Base-by-base conservation (phyloP, 2,888 invertebrate species). In the Meta bourneti region DNA sequence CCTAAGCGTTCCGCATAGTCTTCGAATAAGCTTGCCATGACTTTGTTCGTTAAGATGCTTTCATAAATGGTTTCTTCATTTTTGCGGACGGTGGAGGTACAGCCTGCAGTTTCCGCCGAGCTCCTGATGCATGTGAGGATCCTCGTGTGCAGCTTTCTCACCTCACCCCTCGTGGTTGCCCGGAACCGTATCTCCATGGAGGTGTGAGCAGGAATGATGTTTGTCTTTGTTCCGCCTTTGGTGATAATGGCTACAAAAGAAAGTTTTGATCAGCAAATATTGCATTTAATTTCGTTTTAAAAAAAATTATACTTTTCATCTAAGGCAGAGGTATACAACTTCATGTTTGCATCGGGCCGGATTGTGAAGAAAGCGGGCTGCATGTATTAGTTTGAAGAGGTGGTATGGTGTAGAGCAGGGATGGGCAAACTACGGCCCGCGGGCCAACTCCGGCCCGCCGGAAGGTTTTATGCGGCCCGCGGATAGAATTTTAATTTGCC, bases 141-240 rank as follows among this genome's bases (percentile, higher is more conserved):
- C 78, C 94, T 94, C 13, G 89, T 75, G 48, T 91, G 93, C 9
- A 95, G 91, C 8, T 86, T 61, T 0, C 93, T 89, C 83, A 94
- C 90, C 75, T 95, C 94, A 2, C 87, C 70, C 48, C 93, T 93
- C 1, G 93, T 94, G 19, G 94, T 93, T 7, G 94, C 94, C 19
- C 95, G 93, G 0, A 94, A 93, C 77, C 93, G 93, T 54, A 93
- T 94, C 70, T 94, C 93, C 71, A 94, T 52, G 71, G 93, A 93
- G 8, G 94, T 93, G 13, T 93, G 93, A 19, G 94, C 94, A 2
- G 93, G 93, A 48, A 94, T 93, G 19, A 93, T 84, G 82, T 93
- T 93, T 7, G 93, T 85, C 20, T 70, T 61, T 0, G 74, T 70
- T 9, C 93, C 93, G 13, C 93, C 93, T 13, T 93, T 93, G 6